Base-by-base conservation (phyloP, 1,140 invertebrate species). In the Hetaerina americana region DNA sequence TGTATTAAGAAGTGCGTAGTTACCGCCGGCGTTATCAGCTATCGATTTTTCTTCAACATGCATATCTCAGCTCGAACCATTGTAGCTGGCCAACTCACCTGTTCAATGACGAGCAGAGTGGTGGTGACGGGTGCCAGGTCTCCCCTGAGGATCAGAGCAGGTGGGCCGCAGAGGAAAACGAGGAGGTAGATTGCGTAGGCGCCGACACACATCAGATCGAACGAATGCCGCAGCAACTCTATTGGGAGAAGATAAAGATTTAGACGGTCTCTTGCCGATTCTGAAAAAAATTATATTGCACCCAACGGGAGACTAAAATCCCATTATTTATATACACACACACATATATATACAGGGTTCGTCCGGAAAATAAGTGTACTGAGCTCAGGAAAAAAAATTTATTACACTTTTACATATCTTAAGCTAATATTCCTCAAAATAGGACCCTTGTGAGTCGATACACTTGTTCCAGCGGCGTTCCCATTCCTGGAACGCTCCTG, bases 81-180 rank as follows among this genome's bases (percentile, higher is more conserved):
- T 5, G 15, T 57, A 5, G 22, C 15, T 57, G 15, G 22, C 18
- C 31, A 40, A 40, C 6, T 71, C 80, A 87, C 86, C 77, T 87
- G 87, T 77, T 90, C 89, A 73, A 84, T 81, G 1, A 89, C 75
- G 49, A 89, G 70, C 5, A 87, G 81, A 6, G 86, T 78, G 8
- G 84, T 82, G 0, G 84, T 85, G n/a, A 83, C 87, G 22, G 88
- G 84, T 5, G 88, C 86, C 8, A 92, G 76, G 8, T 85, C 73
- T 70, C 85, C 77, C 12, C 83, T 75, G 0, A 86, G 71, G 5
- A 88, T 75, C 31, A 82, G 77, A 69, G 78, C 78, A 1, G 84
- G 77, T 5, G 89, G 87, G 22, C 89, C 74, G 29, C 81, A 75
- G 0, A 89, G 75, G 71, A 87, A 84, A 0, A 77, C 66, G n/a